Evolutionary conservation across 2,888 invertebrate genomes (phyloP).

Genomic region (Sabatieria punctata): DNA sequence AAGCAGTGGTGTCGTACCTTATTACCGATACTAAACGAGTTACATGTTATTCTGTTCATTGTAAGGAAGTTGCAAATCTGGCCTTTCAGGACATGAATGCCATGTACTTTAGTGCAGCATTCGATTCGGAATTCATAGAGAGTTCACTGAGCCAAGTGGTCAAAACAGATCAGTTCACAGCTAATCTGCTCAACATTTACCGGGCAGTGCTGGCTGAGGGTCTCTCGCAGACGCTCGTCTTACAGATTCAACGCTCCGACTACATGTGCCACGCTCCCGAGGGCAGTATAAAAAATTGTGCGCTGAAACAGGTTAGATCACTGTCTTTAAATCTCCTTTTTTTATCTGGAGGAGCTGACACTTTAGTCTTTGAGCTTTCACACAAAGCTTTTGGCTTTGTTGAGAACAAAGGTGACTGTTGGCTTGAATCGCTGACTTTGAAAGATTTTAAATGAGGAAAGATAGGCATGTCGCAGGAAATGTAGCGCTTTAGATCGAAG

Average conservation of each 20-base stretch:
- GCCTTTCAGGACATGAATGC: conserved; percentile 20
- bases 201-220: conserved; percentile 14
- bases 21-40: too few relatives aligned
- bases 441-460: too few relatives aligned
- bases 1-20: too few relatives aligned
- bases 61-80: too few relatives aligned
- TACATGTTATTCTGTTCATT: too few relatives aligned
- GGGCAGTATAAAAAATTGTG: conserved; percentile 13
- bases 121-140: conserved; percentile 24
- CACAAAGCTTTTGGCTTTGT: too few relatives aligned
- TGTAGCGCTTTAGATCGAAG: conserved; percentile 88
- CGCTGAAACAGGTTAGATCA: conserved; percentile 21
- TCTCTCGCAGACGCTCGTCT: conserved; percentile 18
- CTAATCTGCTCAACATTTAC: conserved; percentile 23
- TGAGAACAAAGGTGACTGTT: too few relatives aligned
- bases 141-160: conserved; percentile 21
- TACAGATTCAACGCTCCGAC: conserved; percentile 28
- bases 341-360: too few relatives aligned
- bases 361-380: too few relatives aligned
- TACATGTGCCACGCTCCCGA: conserved; percentile 26
- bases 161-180: conserved; percentile 24
- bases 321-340: too few relatives aligned
- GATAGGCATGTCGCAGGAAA: too few relatives aligned
- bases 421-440: too few relatives aligned
- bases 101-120: conserved; percentile 23